phyloP scores from a whole-genome alignment of 2,888 invertebrate species.

The Zygothrica quintamaculata region DNA sequence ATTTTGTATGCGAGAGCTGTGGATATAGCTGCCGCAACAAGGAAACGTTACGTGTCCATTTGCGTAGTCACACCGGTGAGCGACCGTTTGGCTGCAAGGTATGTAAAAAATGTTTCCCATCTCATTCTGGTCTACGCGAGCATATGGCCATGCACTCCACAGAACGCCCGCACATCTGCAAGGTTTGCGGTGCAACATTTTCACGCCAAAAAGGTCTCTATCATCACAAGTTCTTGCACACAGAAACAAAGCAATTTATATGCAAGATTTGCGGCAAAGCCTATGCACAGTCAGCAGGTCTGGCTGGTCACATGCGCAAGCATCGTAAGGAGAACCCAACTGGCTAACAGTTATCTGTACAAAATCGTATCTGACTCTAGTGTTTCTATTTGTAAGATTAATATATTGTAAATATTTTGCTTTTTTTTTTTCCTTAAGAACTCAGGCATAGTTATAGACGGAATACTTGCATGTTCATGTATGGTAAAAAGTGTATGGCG shows the following conservation, averaged over 20 bases:
- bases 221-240: slow-evolving; percentile 79
- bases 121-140: slow-evolving; percentile 73
- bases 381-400: slow-evolving; percentile 14
- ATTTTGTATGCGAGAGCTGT: slow-evolving; percentile 80
- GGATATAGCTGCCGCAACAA: slow-evolving; percentile 77
- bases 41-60: slow-evolving; percentile 75
- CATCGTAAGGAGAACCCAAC: slow-evolving; percentile 71
- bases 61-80: slow-evolving; percentile 79
- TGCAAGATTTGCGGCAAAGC: slow-evolving; percentile 79
- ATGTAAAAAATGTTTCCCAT: slow-evolving; percentile 76
- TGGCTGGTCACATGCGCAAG: slow-evolving; percentile 82
- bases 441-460: slow-evolving; percentile 49
- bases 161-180: slow-evolving; percentile 74
- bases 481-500: too few species aligned
- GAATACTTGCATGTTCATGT: slow-evolving; percentile 1
- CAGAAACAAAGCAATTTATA: slow-evolving; percentile 79
- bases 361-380: slow-evolving; percentile 22
- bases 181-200: slow-evolving; percentile 75
- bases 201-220: slow-evolving; percentile 78
- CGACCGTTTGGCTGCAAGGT: slow-evolving; percentile 74
- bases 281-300: slow-evolving; percentile 81
- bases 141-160: slow-evolving; percentile 81
- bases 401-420: slow-evolving; percentile 14
- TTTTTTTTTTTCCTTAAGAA: slow-evolving; percentile 32
- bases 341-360: slow-evolving; percentile 14